These are phyloP conservation scores for Epinotia demarniana DNA, from an alignment of 2,888 invertebrate genomes.

Conservation along the genomic window DNA sequence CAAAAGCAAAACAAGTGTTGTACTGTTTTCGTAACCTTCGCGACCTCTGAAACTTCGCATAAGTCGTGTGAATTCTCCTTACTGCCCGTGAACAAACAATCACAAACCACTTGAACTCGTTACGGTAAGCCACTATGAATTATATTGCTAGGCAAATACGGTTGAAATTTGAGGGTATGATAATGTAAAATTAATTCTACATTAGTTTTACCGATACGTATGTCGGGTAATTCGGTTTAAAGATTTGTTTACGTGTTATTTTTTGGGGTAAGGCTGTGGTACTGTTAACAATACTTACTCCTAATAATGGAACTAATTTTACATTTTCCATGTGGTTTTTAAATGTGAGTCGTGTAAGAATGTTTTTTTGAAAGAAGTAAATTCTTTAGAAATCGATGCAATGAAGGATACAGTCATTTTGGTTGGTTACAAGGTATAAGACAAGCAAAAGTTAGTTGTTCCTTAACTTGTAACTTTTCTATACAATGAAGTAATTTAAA, in stretches of 20 bases:
- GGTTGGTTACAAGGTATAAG: too few species aligned
- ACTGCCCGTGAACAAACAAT: conserved; percentile 28
- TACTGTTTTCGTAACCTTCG: conserved; percentile 26
- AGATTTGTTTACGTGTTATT: conserved; percentile 11
- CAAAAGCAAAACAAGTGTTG: conserved; percentile 28
- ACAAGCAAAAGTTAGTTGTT: too few species aligned
- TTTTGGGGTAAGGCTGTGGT: background rate
- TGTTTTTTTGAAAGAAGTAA: too few species aligned
- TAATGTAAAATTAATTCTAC: conserved; percentile 15
- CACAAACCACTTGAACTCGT: conserved; percentile 16
- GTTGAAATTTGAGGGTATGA: background rate
- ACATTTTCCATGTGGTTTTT: too few species aligned
- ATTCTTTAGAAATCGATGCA: too few species aligned
- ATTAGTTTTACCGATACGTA: conserved; percentile 14
- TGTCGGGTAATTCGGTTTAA: conserved; percentile 5
- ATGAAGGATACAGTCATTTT: too few species aligned
- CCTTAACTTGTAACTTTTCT: background rate
- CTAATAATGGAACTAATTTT: too few species aligned
- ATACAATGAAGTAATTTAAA: too few species aligned
- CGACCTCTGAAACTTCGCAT: conserved; percentile 33
- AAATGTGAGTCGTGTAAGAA: too few species aligned
- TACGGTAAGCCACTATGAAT: background rate
- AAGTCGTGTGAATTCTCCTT: conserved; percentile 29
- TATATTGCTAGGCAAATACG: background rate
- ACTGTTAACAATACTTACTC: background rate